These are phyloP conservation scores for Anastrepha ludens DNA, from an alignment of 1,140 invertebrate species.

Conservation along the genomic window DNA sequence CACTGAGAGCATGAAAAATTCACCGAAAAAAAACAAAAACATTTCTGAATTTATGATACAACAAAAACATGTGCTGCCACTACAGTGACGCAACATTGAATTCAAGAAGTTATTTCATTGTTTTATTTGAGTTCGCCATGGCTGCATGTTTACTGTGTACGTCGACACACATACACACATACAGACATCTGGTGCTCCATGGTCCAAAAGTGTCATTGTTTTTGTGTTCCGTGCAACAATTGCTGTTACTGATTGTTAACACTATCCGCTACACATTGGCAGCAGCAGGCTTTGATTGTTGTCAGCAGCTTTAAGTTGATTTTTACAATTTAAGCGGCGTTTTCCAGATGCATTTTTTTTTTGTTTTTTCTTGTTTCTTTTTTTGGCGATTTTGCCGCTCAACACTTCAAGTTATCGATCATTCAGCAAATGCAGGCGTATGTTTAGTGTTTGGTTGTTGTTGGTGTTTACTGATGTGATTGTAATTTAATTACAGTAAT, in stretches of 20 bases:
- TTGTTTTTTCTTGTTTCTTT: not conserved
- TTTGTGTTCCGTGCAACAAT: not conserved
- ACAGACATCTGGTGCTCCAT: not conserved
- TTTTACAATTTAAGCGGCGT: not conserved
- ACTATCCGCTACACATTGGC: not conserved
- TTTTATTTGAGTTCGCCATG: not conserved
- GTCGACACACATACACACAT: not conserved
- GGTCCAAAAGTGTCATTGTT: not conserved
- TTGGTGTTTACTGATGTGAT: not conserved
- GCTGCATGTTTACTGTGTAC: not conserved
- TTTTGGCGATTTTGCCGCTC: not conserved
- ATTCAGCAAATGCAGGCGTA: not conserved
- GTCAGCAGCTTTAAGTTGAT: not conserved
- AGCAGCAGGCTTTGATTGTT: conserved; percentile 14
- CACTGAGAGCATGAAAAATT: conserved; percentile 1
- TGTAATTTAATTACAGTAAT: no score
- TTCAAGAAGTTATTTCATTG: conserved; percentile 30
- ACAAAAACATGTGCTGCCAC: not conserved
- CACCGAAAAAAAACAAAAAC: not conserved
- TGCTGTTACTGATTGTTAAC: not conserved
- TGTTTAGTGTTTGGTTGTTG: not conserved
- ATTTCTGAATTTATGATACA: not conserved
- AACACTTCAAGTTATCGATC: not conserved
- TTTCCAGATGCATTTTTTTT: not conserved
- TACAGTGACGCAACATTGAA: conserved; percentile 46